Conservation (phyloP, 1,140 invertebrate genomes). For the Dermatophagoides farinae region DNA sequence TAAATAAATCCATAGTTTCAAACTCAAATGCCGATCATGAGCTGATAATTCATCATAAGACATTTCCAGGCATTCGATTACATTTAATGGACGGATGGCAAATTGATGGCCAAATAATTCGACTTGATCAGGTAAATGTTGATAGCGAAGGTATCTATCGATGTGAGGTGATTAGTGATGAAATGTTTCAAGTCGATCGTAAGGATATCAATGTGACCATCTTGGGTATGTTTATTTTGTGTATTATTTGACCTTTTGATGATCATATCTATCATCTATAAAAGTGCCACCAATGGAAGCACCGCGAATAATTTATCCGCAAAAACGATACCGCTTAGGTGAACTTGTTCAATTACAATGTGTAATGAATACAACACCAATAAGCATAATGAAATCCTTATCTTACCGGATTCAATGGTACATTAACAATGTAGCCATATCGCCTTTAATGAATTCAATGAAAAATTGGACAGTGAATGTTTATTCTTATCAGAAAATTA, state of each 20-base stretch:
- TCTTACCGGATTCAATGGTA: no score
- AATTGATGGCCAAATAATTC: not conserved
- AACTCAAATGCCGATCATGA: no score
- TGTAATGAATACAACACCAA: no score
- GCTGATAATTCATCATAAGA: conserved; percentile 2
- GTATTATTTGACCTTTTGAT: not conserved
- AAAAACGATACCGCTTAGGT: not conserved
- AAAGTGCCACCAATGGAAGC: not conserved
- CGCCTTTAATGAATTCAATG: no score
- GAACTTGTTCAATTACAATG: no score
- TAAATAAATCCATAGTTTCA: no score
- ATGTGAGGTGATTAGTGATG: not conserved
- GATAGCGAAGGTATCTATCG: not conserved
- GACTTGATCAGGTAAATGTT: not conserved
- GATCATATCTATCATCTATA: not conserved
- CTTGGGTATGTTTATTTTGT: not conserved
- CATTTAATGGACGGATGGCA: not conserved
- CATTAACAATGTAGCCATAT: no score
- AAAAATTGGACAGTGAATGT: no score
- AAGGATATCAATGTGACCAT: not conserved
- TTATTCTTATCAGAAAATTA: no score
- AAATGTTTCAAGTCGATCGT: not conserved
- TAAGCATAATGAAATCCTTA: no score
- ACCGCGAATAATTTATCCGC: not conserved
- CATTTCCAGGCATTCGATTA: not conserved